Evolutionary conservation across 2,113 vertebrate species (phyloP), one percentile per base, ranked within the genome.

Genomic region (Poeciliopsis prolifica): DNA sequence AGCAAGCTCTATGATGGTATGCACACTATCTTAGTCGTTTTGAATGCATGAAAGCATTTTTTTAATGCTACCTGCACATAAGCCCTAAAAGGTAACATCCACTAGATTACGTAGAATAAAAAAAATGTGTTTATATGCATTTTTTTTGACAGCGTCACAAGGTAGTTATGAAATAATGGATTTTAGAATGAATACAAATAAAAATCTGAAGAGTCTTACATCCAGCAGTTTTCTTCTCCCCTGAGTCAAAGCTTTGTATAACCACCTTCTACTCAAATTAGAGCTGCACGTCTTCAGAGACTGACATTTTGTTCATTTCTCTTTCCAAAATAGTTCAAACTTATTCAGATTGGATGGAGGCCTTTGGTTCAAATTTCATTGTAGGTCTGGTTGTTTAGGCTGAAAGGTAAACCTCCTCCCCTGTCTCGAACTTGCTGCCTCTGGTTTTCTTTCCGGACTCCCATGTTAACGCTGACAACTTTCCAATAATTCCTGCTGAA

Each of bases 41-140:
- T 74, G 62, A 48, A 17, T 65, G 44, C 0, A 30, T 78, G 60
- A 40, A 80, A 70, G 58, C 24, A 64, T 68, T 64, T 6, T 4
- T 61, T 78, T 22, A 82, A 67, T 82, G 70, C 81, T 84, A 75
- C 85, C 63, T 88, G 83, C 87, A 85, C 87, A 72, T 75, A 85
- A 62, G 69, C 60, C 78, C 69, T 70, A 67, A 78, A 85, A 87
- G 75, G 79, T 85, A 84, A 70, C 70, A 84, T 79, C 78, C 77
- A 87, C 82, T 78, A 54, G 69, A 71, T 31, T 13, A 44, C 68
- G n/a, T 78, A 63, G 68, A 37, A 54, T 68, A 44, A 3, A 24
- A 58, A 58, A 58, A 58, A n/a, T 58, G 9, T 48, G 24, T 58
- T n/a, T 24, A 58, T 58, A 58, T 58, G 1, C 7, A 6, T n/a